phyloP scores from a whole-genome alignment of 2,797 vertebrate genomes.

The Pelodytes ibericus region DNA sequence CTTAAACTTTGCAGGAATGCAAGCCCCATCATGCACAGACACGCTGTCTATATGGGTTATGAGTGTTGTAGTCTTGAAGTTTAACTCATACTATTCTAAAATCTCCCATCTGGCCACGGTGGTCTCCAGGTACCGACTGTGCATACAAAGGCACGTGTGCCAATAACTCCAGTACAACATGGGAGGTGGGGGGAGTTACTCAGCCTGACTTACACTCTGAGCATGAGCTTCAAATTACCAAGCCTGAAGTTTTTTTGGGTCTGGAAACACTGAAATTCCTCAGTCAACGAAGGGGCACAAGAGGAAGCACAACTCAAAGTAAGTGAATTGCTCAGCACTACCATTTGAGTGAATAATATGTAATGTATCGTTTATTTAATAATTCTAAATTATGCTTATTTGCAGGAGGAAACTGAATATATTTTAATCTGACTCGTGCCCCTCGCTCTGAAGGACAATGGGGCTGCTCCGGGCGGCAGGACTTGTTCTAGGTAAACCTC shows the following conservation, averaged over 20 bases:
- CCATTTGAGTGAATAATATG: background rate
- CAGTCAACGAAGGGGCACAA: constrained; percentile 29
- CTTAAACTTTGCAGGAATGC: no score
- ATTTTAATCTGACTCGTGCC: constrained; percentile 17
- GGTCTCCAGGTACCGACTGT: background rate
- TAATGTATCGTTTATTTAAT: background rate
- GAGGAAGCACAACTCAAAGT: constrained; percentile 30
- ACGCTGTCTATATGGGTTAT: no score
- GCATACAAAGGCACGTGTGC: background rate
- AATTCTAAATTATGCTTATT: background rate
- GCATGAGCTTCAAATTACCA: constrained; percentile 36
- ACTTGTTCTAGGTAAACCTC: constrained; percentile 44
- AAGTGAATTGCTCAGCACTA: background rate
- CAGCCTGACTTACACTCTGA: constrained; percentile 3
- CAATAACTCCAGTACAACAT: constrained; percentile 10
- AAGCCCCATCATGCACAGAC: no score
- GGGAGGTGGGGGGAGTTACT: constrained; percentile 17
- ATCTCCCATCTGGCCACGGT: background rate
- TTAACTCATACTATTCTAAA: no score
- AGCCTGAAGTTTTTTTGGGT: constrained; percentile 45
- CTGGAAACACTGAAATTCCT: constrained; percentile 44
- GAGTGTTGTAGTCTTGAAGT: background rate
- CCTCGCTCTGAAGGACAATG: constrained; percentile 41
- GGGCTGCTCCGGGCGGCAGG: constrained; percentile 39
- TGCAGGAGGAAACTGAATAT: constrained; percentile 4